A percentile compares a stretch with the other conserved stretches of the same genome.
phyloP scores from a whole-genome alignment of 2,888 invertebrate genomes.

The Chrysopilus asiliformis region DNA sequence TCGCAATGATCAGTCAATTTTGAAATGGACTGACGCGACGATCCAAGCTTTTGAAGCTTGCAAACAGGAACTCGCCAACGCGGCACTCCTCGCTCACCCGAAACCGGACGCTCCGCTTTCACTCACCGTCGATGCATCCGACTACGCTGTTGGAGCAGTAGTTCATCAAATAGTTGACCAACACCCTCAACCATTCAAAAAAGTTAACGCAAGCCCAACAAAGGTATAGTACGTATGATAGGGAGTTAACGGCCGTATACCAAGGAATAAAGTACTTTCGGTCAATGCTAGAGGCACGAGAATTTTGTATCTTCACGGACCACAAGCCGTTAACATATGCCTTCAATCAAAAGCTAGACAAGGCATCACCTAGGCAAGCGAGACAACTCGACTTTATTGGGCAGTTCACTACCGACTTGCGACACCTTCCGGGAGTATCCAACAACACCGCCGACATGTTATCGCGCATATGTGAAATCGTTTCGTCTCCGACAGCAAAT shows the following conservation, averaged over 20 bases:
- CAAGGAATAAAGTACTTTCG: conserved; percentile 21
- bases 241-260: conserved; percentile 30
- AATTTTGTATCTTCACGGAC: conserved; percentile 14
- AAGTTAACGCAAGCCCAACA: conserved; percentile 23
- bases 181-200: conserved; percentile 25
- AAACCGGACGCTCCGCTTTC: not conserved
- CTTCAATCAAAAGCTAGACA: conserved; percentile 21
- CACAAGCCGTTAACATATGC: conserved; percentile 20
- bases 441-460: conserved; percentile 13
- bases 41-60: conserved; percentile 4
- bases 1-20: conserved; percentile 5
- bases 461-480: conserved; percentile 17
- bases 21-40: conserved; percentile 3
- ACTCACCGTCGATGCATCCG: conserved; percentile 21
- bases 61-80: conserved; percentile 4
- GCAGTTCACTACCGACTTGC: conserved; percentile 12
- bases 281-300: conserved; percentile 14
- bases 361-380: conserved; percentile 26
- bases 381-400: conserved; percentile 25
- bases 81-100: conserved; percentile 4
- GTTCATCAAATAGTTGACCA: conserved; percentile 22
- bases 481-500: conserved; percentile 4
- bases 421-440: conserved; percentile 12
- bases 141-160: conserved; percentile 26
- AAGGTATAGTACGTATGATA: conserved; percentile 26